phyloP scores from a whole-genome alignment of 2,797 vertebrate genomes.

The Bothrops alternatus region DNA sequence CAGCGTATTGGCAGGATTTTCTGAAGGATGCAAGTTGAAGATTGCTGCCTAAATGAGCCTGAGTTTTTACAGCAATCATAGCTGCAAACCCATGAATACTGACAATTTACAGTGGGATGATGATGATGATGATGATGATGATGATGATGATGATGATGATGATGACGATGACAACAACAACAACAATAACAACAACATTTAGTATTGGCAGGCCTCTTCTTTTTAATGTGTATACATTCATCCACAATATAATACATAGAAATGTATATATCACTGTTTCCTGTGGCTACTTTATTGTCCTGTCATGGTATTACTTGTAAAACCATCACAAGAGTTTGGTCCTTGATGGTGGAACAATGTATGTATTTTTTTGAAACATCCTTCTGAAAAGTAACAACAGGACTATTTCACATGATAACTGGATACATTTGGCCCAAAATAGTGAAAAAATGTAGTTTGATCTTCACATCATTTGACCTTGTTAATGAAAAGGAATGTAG shows the following conservation, averaged over 20 bases:
- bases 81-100: constrained; percentile 48
- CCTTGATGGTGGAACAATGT: constrained; percentile 10
- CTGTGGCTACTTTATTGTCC: not conserved
- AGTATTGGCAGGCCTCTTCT: not conserved
- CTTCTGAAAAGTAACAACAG: not conserved
- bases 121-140: too few relatives aligned
- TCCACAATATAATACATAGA: not conserved
- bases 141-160: too few relatives aligned
- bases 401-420: not conserved
- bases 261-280: not conserved
- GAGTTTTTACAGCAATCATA: constrained; percentile 23
- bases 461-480: not conserved
- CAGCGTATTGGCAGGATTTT: not conserved
- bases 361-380: constrained; percentile 4
- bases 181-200: not conserved
- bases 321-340: not conserved
- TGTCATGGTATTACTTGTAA: not conserved
- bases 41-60: not conserved
- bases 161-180: not conserved
- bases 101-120: constrained; percentile 32
- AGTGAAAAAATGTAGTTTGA: not conserved
- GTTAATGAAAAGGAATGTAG: not conserved
- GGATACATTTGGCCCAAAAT: not conserved
- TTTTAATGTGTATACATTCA: not conserved
- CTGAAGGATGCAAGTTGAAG: not conserved